Evolutionary conservation across 2,113 vertebrate genomes (phyloP), one percentile per base, ranked within the genome.

Genomic region (Poecile atricapillus): DNA sequence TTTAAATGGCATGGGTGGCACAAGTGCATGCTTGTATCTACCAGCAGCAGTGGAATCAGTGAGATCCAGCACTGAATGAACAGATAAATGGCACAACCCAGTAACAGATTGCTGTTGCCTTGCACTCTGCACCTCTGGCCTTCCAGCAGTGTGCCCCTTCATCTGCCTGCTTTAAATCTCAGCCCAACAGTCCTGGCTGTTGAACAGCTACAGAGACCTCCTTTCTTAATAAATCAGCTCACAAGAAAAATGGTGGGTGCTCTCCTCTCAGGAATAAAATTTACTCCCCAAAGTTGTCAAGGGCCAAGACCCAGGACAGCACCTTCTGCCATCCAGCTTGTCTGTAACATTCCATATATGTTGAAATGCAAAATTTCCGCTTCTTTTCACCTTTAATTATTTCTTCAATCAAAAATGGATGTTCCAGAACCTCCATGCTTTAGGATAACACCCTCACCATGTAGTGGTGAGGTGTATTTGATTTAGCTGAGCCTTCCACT

Each of bases 51-150:
- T 78, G 49, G 47, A 68, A 39, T 78, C 76, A 84, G 58, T 33
- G 47, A 10, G 73, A 52, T 56, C 58, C 28, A 41, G 4, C 11
- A 7, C 64, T 60, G 82, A 86, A 59, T 10, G 80, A 90, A 23
- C 47, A 75, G 90, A 89, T 33, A 35, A 78, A 84, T 79, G 80
- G 90, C 79, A 92, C 53, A 49, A 5, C 55, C n/a, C 6, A 58
- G 58, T 87, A 58, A 92, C 25, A 84, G 63, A 94, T 92, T 68
- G 90, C 83, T 92, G 64, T 41, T 82, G 71, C 69, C 88, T 89
- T 97, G 92, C 92, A 46, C 92, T 89, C 94, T 95, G 64, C 55
- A 41, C 86, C 83, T 87, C 87, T 96, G 88, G 76, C 85, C 82
- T 90, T 84, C 60, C 77, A 83, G 82, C 79, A 82, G 10, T 14